These are phyloP conservation scores for Tauraco erythrolophus DNA, from an alignment of 2,113 vertebrate genomes.

Conservation along the genomic window DNA sequence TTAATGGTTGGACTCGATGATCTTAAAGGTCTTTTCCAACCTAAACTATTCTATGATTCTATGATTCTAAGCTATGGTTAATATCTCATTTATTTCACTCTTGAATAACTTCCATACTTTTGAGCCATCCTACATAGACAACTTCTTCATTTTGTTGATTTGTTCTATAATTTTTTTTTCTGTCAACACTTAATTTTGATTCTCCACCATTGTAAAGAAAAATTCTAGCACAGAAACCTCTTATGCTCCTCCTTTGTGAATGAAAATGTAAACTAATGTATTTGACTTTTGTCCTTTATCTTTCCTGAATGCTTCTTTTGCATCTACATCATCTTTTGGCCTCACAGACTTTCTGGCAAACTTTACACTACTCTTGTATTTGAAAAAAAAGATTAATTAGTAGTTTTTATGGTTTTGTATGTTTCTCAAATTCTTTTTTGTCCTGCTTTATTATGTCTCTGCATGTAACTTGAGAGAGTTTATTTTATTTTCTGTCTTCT, in stretches of 20 bases:
- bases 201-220: neutral
- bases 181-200: neutral
- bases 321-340: neutral
- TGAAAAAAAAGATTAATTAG: neutral
- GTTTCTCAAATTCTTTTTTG: neutral
- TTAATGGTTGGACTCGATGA: too few relatives aligned
- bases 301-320: neutral
- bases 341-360: neutral
- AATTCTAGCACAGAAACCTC: neutral
- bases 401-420: neutral
- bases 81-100: constrained; percentile 34
- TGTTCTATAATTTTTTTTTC: neutral
- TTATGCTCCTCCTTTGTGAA: neutral
- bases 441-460: neutral
- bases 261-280: neutral
- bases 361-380: neutral
- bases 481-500: neutral
- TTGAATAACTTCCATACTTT: neutral
- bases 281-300: neutral
- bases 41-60: too few relatives aligned
- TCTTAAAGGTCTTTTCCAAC: too few relatives aligned
- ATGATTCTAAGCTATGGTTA: neutral
- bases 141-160: neutral
- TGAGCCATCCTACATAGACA: neutral
- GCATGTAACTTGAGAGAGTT: neutral